A percentile compares a stretch with the other conserved stretches of the same genome.
Evolutionary conservation across 2,797 vertebrate species (phyloP).

Genomic region (Leontopithecus rosalia): DNA sequence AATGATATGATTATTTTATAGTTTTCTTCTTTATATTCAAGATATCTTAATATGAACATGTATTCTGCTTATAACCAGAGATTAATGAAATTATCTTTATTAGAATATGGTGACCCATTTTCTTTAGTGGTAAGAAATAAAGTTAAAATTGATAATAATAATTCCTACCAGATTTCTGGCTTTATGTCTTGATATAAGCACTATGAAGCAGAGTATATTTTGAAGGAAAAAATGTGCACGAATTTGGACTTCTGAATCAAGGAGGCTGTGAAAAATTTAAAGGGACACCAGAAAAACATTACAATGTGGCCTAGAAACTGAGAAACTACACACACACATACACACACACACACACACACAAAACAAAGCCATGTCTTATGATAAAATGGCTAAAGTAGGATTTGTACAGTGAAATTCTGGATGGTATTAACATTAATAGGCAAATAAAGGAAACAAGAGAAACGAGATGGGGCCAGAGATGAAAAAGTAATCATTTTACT

Average conservation of each 20-base stretch:
- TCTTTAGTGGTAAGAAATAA: neutral
- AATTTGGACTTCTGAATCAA: neutral
- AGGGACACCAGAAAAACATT: neutral
- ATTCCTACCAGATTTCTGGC: neutral
- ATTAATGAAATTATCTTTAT: neutral
- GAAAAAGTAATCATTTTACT: neutral
- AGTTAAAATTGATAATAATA: neutral
- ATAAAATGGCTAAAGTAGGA: neutral
- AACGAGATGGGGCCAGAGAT: neutral
- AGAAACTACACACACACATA: neutral
- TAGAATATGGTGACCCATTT: neutral
- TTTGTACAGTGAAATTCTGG: neutral
- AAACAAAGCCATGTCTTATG: neutral
- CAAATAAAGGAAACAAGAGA: neutral
- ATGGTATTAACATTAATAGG: neutral
- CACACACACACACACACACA: neutral
- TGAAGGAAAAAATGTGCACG: rapidly evolving
- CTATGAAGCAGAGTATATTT: neutral
- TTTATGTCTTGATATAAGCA: neutral
- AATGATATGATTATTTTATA: neutral
- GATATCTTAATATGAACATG: neutral
- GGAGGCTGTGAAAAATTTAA: neutral
- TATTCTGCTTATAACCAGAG: neutral
- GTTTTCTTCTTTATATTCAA: neutral
- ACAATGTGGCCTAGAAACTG: neutral